Evolutionary conservation across 2,888 invertebrate genomes (phyloP).

Genomic region (Leucoptera coffeella): DNA sequence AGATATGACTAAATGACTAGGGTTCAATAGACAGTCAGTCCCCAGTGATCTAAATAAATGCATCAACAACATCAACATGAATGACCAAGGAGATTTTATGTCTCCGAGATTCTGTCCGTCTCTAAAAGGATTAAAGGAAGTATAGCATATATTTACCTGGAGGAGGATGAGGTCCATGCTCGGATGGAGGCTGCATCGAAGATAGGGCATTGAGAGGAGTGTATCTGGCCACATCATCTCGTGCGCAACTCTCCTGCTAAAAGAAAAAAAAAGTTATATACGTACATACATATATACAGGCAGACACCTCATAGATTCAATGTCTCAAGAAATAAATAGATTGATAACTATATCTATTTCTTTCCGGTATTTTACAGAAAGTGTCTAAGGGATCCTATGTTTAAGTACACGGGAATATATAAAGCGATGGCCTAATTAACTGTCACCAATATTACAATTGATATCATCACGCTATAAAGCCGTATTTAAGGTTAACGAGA

Average conservation of each 20-base stretch:
- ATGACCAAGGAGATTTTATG: neutral
- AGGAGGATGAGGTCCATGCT: constrained; percentile 35
- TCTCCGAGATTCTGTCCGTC: neutral
- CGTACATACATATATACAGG: no score
- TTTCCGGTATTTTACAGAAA: no score
- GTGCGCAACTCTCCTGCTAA: constrained; percentile 35
- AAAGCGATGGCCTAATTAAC: no score
- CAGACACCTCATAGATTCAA: no score
- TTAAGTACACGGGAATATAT: no score
- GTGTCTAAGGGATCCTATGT: no score
- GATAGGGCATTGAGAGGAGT: constrained; percentile 79
- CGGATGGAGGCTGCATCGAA: constrained; percentile 85
- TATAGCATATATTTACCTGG: constrained; percentile 37
- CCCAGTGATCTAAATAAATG: neutral
- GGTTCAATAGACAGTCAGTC: neutral
- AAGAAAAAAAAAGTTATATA: no score
- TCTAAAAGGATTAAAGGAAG: neutral
- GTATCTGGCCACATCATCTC: constrained; percentile 54
- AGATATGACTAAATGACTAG: neutral
- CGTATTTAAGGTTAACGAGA: no score
- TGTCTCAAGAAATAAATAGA: no score
- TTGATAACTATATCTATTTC: no score
- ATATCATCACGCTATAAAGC: no score
- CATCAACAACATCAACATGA: neutral
- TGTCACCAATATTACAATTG: no score